Evolutionary conservation across 2,797 vertebrate genomes (phyloP).

Genomic region (Macrochelys suwanniensis): DNA sequence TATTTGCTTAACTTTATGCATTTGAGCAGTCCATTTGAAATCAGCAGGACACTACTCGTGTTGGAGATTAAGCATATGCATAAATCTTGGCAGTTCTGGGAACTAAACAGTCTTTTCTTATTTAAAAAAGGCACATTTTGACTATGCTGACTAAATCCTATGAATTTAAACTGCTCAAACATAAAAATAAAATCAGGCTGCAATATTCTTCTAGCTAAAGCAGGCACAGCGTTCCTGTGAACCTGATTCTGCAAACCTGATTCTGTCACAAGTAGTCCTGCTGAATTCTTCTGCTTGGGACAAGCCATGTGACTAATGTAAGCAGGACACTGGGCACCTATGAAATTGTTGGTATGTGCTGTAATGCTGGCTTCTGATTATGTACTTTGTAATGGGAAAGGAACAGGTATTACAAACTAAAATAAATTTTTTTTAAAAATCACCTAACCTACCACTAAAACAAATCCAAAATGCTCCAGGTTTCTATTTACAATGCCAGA

Average conservation of each 20-base stretch:
- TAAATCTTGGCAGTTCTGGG: neutral
- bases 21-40: neutral
- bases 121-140: neutral
- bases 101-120: neutral
- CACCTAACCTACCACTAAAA: conserved; percentile 38
- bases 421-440: fast-evolving
- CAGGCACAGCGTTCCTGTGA: neutral
- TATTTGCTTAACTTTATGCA: neutral
- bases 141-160: neutral
- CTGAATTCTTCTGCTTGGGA: neutral
- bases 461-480: conserved; percentile 48
- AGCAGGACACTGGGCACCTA: neutral
- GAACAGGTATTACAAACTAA: neutral
- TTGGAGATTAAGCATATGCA: neutral
- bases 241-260: neutral
- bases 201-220: neutral
- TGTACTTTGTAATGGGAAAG: conserved; percentile 10
- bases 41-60: neutral
- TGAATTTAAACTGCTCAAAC: neutral
- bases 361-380: neutral
- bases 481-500: conserved; percentile 48
- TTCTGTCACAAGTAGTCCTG: conserved; percentile 28
- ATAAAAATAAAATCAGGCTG: conserved; percentile 10
- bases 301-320: conserved; percentile 44
- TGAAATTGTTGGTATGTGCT: neutral